Conservation (phyloP, 2,113 vertebrate genomes). For the Alligator sinensis region DNA sequence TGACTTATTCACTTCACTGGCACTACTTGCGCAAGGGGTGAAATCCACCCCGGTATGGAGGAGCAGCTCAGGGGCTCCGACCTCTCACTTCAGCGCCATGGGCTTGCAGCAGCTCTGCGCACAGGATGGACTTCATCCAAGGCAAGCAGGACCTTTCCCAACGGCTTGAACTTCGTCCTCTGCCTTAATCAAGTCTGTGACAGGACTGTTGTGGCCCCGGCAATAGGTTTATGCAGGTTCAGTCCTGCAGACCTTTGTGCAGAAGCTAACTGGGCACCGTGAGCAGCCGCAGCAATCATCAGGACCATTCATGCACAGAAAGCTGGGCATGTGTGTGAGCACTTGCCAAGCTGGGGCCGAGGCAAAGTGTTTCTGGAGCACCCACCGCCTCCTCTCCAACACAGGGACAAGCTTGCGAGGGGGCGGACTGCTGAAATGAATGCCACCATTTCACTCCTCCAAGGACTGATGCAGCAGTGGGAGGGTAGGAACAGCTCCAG, state of each 20-base stretch:
- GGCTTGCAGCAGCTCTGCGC: background rate
- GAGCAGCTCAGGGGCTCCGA: background rate
- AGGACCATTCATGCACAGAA: background rate
- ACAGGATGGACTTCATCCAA: background rate
- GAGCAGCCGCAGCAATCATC: background rate
- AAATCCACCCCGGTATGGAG: background rate
- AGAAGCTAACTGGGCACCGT: background rate
- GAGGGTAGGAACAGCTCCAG: background rate
- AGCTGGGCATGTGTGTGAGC: background rate
- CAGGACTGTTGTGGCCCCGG: background rate
- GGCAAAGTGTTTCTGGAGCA: background rate
- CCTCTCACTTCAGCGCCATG: background rate
- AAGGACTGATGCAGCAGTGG: background rate
- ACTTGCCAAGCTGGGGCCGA: background rate
- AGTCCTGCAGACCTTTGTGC: background rate
- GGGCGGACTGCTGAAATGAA: background rate
- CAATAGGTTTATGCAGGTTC: background rate
- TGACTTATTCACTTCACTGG: background rate
- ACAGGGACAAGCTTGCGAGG: background rate
- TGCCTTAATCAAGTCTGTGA: too few species aligned
- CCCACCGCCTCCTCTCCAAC: background rate
- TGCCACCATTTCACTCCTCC: background rate
- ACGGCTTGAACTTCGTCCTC: background rate
- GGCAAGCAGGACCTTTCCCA: background rate
- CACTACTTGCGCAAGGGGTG: background rate